A percentile compares a stretch with the other conserved stretches of the same genome.
Evolutionary conservation across 2,113 vertebrate species (phyloP).

Genomic region (Trogon surrucura): DNA sequence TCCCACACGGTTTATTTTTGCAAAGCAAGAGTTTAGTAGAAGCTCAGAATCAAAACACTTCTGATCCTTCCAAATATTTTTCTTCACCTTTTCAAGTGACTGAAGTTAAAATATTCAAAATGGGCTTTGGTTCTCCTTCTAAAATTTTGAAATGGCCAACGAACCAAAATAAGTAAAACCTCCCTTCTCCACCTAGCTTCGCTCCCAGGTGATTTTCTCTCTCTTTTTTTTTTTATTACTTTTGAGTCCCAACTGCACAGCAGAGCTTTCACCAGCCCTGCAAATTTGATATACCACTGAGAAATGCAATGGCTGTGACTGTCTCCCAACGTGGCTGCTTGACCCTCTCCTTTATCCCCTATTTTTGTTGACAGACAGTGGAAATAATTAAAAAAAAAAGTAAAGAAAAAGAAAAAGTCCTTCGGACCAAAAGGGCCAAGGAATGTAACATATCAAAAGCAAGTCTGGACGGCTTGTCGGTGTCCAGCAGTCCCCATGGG

Average conservation of each 20-base stretch:
- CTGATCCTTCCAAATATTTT: neutral
- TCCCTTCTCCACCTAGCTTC: slow-evolving; percentile 2
- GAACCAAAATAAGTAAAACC: slow-evolving; percentile 23
- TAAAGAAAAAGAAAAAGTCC: neutral
- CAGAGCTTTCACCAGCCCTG: neutral
- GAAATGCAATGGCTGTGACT: neutral
- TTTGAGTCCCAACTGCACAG: neutral
- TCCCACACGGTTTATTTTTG: neutral
- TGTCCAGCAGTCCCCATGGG: neutral
- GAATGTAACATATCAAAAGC: slow-evolving; percentile 19
- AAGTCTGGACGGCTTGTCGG: neutral
- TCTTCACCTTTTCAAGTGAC: slow-evolving; percentile 47
- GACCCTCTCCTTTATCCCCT: neutral
- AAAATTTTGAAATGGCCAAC: slow-evolving; percentile 12
- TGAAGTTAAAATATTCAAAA: slow-evolving; percentile 30
- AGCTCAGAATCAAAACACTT: neutral
- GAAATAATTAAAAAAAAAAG: neutral
- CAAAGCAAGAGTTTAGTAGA: slow-evolving; percentile 28
- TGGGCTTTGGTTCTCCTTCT: slow-evolving; percentile 18
- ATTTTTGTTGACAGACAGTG: neutral
- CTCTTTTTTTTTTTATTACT: neutral
- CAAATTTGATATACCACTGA: neutral
- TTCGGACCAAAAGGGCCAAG: slow-evolving; percentile 36
- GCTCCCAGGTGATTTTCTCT: neutral
- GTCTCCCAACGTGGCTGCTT: neutral